phyloP scores from a whole-genome alignment of 2,888 invertebrate species.

The Athalia rosae region DNA sequence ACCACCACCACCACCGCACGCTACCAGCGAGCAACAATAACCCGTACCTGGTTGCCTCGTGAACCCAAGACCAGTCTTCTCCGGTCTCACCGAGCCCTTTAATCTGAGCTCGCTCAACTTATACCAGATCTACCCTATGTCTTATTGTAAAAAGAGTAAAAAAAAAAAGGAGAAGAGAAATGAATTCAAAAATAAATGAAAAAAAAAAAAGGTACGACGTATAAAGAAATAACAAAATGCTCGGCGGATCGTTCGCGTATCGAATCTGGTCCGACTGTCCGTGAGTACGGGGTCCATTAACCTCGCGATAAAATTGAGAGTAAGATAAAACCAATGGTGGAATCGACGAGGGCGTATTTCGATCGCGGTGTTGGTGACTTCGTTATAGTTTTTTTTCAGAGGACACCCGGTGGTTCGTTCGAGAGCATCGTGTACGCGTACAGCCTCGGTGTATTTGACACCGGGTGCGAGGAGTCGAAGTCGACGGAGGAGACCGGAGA shows the following conservation, averaged over 20 bases:
- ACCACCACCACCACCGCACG: slow-evolving; percentile 56
- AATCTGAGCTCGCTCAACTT: slow-evolving; percentile 55
- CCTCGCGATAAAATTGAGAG: neutral
- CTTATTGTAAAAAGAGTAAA: no score
- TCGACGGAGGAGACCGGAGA: neutral
- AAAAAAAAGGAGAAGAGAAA: no score
- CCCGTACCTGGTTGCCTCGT: slow-evolving; percentile 47
- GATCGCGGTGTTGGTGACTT: no score
- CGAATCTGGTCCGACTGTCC: neutral
- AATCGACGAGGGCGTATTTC: no score
- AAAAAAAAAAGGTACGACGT: neutral
- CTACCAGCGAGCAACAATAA: slow-evolving; percentile 77
- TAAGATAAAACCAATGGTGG: no score
- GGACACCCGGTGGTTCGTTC: slow-evolving; percentile 35
- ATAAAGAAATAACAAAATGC: neutral
- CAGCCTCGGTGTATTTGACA: no score
- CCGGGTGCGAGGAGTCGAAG: no score
- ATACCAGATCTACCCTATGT: slow-evolving; percentile 18
- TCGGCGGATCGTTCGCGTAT: neutral
- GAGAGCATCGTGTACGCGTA: no score
- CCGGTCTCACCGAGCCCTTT: slow-evolving; percentile 57
- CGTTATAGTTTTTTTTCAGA: neutral
- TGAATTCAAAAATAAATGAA: neutral
- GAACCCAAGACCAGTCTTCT: slow-evolving; percentile 55
- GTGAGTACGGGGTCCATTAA: neutral